Percentiles rank a stretch among this genome's conserved stretches.
These are phyloP conservation scores for Mamestra brassicae DNA, from an alignment of 2,888 invertebrate species.

Conservation along the genomic window DNA sequence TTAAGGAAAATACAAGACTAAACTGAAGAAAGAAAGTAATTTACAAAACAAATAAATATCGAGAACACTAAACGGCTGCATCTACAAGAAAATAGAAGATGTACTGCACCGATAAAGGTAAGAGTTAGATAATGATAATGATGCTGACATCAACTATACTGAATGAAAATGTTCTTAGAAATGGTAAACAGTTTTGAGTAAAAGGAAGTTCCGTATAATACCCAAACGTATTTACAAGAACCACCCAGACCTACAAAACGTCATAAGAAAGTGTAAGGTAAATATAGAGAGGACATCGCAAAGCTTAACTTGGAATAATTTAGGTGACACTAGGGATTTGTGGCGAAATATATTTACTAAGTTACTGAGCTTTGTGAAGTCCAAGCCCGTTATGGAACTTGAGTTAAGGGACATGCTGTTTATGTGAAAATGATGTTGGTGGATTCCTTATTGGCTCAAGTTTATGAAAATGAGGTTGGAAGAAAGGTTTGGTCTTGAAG, in stretches of 20 bases:
- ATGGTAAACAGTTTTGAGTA: constrained; percentile 20
- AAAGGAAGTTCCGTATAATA: constrained; percentile 64
- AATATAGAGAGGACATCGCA: constrained; percentile 76
- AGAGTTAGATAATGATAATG: not conserved
- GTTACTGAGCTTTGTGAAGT: constrained; percentile 44
- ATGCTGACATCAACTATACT: not conserved
- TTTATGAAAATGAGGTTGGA: not conserved
- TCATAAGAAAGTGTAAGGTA: constrained; percentile 77
- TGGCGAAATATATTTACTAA: constrained; percentile 44
- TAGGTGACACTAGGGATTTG: constrained; percentile 54
- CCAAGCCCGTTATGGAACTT: constrained; percentile 7
- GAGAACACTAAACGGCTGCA: not conserved
- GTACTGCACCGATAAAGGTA: not conserved
- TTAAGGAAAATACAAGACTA: not conserved
- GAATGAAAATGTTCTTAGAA: not conserved
- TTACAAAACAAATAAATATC: not conserved
- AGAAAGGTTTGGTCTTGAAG: not conserved
- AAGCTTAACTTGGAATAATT: constrained; percentile 56
- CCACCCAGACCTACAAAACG: constrained; percentile 88
- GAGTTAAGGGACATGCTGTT: constrained; percentile 17
- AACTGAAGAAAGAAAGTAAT: not conserved
- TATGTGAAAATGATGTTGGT: constrained; percentile 20
- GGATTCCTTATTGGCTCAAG: not conserved
- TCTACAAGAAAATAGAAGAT: not conserved
- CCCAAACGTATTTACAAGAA: constrained; percentile 69